phyloP scores from a whole-genome alignment of 1,140 invertebrate species.

The Coptotermes formosanus region DNA sequence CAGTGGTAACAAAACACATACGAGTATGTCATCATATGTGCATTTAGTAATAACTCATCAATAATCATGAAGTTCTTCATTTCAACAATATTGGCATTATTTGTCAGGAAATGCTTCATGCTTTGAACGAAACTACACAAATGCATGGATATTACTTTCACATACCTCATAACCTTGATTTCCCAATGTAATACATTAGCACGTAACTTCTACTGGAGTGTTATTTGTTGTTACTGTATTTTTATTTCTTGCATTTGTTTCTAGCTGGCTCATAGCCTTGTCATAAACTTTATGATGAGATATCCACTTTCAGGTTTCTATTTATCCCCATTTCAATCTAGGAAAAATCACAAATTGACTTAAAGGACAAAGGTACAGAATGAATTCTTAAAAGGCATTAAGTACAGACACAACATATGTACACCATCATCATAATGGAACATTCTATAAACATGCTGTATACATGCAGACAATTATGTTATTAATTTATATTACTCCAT shows the following conservation, averaged over 20 bases:
- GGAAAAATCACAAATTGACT: not conserved
- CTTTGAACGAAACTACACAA: too few species aligned
- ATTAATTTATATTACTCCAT: not conserved
- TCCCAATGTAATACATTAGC: too few species aligned
- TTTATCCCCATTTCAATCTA: not conserved
- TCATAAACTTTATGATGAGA: not conserved
- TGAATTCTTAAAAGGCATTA: not conserved
- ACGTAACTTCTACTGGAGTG: too few species aligned
- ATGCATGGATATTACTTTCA: too few species aligned
- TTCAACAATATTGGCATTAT: too few species aligned
- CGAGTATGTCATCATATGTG: too few species aligned
- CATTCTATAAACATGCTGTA: not conserved
- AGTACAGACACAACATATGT: not conserved
- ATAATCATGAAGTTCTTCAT: too few species aligned
- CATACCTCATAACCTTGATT: too few species aligned
- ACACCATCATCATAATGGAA: not conserved
- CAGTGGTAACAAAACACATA: too few species aligned
- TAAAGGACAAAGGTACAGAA: not conserved
- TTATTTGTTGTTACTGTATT: too few species aligned
- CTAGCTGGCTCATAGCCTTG: not conserved
- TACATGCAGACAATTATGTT: not conserved
- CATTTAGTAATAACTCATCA: too few species aligned
- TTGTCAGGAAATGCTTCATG: too few species aligned
- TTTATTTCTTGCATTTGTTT: not conserved
- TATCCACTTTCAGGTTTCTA: not conserved